Percentiles rank a stretch among this genome's conserved stretches.
phyloP scores from a whole-genome alignment of 2,113 vertebrate genomes.

The Bothrops jararaca region DNA sequence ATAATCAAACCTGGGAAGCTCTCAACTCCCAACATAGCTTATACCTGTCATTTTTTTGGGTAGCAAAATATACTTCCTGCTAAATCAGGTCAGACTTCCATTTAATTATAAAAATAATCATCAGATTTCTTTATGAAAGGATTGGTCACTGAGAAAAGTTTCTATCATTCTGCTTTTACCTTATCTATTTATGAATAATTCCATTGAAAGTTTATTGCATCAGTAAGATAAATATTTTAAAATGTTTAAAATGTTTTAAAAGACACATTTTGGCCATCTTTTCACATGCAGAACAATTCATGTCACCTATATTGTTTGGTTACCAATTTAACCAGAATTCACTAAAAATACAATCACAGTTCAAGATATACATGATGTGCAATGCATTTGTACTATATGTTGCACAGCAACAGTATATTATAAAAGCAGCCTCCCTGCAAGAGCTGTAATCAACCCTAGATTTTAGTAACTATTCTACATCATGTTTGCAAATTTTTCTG shows the following conservation, averaged over 20 bases:
- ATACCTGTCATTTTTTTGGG: conserved; percentile 57
- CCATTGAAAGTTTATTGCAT: conserved; percentile 27
- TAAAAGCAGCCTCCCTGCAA: conserved; percentile 60
- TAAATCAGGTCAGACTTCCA: conserved; percentile 40
- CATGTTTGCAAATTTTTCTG: conserved; percentile 24
- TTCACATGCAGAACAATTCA: conserved; percentile 38
- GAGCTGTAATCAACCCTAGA: conserved; percentile 44
- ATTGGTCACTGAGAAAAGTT: conserved; percentile 37
- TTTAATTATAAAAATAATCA: conserved; percentile 51
- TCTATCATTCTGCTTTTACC: conserved; percentile 29
- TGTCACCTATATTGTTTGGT: conserved; percentile 38
- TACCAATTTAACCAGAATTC: conserved; percentile 35
- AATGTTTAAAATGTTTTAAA: conserved; percentile 13
- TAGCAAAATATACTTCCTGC: conserved; percentile 60
- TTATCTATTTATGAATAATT: conserved; percentile 41
- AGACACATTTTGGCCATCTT: conserved; percentile 35
- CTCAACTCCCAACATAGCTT: conserved; percentile 36
- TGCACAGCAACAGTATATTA: conserved; percentile 66
- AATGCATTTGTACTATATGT: conserved; percentile 65
- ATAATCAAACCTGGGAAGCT: background rate
- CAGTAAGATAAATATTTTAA: conserved; percentile 42
- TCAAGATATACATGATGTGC: conserved; percentile 63
- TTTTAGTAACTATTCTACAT: conserved; percentile 39
- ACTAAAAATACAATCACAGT: conserved; percentile 47
- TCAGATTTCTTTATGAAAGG: conserved; percentile 32